Conservation (phyloP, 2,113 vertebrate genomes). For the Microcebus lehilahytsara region DNA sequence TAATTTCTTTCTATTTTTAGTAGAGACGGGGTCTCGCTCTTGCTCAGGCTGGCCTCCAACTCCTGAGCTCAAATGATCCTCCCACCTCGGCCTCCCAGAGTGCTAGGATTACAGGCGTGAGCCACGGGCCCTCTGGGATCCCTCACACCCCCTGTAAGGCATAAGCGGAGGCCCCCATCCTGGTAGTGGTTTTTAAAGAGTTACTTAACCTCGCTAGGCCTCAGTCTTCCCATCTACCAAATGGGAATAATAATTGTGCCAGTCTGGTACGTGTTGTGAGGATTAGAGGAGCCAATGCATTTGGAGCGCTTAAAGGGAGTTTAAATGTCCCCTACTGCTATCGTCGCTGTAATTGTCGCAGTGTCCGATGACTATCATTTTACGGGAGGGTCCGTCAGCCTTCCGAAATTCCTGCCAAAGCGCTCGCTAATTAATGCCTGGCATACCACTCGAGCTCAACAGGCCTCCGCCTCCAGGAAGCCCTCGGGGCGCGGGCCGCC, state of each 20-base stretch:
- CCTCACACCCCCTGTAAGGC: background rate
- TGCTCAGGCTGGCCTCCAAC: too few species aligned
- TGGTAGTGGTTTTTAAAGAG: background rate
- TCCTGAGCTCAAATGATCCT: too few species aligned
- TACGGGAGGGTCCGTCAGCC: background rate
- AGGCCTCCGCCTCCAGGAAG: conserved; percentile 46
- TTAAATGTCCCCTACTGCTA: background rate
- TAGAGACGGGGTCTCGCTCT: too few species aligned
- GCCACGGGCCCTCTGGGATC: background rate
- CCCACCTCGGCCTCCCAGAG: too few species aligned
- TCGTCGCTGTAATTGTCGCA: accelerated
- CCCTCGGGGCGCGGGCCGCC: background rate
- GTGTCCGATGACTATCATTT: accelerated
- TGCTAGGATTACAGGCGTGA: too few species aligned
- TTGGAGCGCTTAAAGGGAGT: background rate
- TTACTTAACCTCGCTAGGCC: background rate
- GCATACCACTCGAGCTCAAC: accelerated
- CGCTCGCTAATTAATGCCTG: background rate
- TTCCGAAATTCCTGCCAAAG: accelerated
- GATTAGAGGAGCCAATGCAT: accelerated
- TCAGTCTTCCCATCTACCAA: background rate
- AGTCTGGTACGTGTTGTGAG: background rate
- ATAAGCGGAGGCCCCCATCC: background rate
- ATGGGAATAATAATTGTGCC: accelerated
- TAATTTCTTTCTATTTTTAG: too few species aligned